phyloP scores from a whole-genome alignment of 2,888 invertebrate species.

The Scaeva pyrastri region DNA sequence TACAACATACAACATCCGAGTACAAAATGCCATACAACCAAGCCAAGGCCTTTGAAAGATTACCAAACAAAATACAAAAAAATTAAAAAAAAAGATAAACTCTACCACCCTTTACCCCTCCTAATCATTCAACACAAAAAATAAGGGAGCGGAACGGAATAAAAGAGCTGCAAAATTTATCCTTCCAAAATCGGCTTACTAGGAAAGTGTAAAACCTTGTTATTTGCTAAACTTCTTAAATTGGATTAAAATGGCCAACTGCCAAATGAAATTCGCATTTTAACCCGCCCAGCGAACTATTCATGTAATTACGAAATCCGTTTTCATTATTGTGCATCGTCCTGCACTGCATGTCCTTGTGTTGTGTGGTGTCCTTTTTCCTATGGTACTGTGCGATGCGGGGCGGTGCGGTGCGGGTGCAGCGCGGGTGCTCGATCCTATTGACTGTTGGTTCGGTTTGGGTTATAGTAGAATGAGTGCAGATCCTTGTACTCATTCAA shows the following conservation, averaged over 20 bases:
- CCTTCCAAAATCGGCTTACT: constrained; percentile 71
- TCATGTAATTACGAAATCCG: constrained; percentile 76
- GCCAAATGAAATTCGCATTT: constrained; percentile 76
- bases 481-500: constrained; percentile 66
- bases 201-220: constrained; percentile 75
- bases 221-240: constrained; percentile 76
- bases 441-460: constrained; percentile 34
- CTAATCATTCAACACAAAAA: background rate
- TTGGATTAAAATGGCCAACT: constrained; percentile 76
- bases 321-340: constrained; percentile 73
- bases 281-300: constrained; percentile 74
- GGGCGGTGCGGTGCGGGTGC: background rate
- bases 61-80: constrained; percentile 18
- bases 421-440: constrained; percentile 11
- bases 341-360: constrained; percentile 26
- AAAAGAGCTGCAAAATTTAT: constrained; percentile 63
- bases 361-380: constrained; percentile 26
- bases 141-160: constrained; percentile 35
- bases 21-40: constrained; percentile 12
- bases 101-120: background rate
- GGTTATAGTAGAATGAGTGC: constrained; percentile 46
- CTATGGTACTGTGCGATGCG: background rate
- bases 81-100: constrained; percentile 22
- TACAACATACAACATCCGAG: background rate
- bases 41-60: constrained; percentile 55